phyloP scores from a whole-genome alignment of 2,888 invertebrate species.

The Cephus spinipes region DNA sequence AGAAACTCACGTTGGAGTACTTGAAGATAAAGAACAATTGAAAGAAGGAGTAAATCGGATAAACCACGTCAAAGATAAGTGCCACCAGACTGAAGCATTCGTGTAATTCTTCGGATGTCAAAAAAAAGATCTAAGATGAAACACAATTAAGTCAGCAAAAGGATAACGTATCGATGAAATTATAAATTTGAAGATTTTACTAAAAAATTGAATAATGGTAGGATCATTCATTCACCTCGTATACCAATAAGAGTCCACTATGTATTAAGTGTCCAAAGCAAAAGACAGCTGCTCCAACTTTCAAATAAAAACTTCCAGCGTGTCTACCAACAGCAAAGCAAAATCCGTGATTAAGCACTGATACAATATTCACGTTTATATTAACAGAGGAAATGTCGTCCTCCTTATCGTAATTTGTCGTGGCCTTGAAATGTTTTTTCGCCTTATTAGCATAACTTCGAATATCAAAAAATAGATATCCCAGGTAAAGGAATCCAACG shows the following conservation, averaged over 20 bases:
- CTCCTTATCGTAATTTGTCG: constrained; percentile 23
- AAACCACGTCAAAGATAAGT: constrained; percentile 75
- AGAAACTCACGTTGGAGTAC: constrained; percentile 78
- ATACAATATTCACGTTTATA: constrained; percentile 11
- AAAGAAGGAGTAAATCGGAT: constrained; percentile 80
- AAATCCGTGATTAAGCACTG: constrained; percentile 67
- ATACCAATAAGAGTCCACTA: constrained; percentile 76
- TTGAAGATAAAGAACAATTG: constrained; percentile 85
- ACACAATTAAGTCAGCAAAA: background rate
- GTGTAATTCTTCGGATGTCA: constrained; percentile 69
- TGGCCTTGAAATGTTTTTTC: constrained; percentile 48
- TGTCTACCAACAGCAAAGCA: constrained; percentile 78
- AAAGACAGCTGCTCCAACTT: constrained; percentile 82
- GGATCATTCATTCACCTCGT: constrained; percentile 45
- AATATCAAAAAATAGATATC: constrained; percentile 75
- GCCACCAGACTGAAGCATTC: constrained; percentile 74
- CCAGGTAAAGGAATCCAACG: constrained; percentile 73
- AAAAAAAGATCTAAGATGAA: constrained; percentile 71
- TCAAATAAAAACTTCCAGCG: constrained; percentile 80
- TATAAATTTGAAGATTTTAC: background rate
- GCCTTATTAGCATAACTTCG: constrained; percentile 70
- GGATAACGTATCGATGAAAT: background rate
- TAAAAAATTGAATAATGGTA: background rate
- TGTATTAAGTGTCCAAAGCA: constrained; percentile 84
- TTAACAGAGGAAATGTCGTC: constrained; percentile 14